phyloP scores from a whole-genome alignment of 2,797 vertebrate species.

The Lacerta bilineata region DNA sequence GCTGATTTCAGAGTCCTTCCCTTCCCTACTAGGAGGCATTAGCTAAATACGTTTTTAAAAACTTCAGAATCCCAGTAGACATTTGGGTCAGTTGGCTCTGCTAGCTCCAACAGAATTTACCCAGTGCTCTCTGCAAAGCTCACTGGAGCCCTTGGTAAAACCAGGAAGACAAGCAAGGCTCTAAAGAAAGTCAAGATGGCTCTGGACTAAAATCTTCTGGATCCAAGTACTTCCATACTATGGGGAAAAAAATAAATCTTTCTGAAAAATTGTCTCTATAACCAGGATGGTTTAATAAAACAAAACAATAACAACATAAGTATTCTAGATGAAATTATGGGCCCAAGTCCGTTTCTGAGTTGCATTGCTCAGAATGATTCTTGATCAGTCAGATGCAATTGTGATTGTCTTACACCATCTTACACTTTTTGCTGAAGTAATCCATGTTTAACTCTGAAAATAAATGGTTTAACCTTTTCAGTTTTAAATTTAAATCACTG shows the following conservation, averaged over 20 bases:
- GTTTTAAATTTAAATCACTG: conserved; percentile 60
- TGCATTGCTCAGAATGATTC: neutral
- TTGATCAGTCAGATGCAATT: neutral
- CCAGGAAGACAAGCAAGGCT: neutral
- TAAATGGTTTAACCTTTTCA: conserved; percentile 8
- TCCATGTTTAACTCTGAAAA: conserved; percentile 56
- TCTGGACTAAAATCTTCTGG: neutral
- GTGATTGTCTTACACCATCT: conserved; percentile 4
- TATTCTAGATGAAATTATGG: neutral
- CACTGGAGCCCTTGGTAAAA: neutral
- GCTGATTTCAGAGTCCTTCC: no score
- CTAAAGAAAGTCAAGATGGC: neutral
- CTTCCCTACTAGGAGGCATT: no score
- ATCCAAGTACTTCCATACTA: neutral
- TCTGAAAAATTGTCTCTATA: neutral
- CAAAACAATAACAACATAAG: neutral
- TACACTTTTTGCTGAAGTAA: conserved; percentile 34
- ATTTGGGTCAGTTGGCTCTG: no score
- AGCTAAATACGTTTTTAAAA: no score
- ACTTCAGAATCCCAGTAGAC: no score
- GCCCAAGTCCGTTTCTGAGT: neutral
- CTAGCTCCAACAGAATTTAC: no score
- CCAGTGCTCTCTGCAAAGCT: neutral
- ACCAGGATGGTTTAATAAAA: neutral
- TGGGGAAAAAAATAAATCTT: neutral